phyloP scores from a whole-genome alignment of 2,888 invertebrate genomes.

The Oscheius sp. region DNA sequence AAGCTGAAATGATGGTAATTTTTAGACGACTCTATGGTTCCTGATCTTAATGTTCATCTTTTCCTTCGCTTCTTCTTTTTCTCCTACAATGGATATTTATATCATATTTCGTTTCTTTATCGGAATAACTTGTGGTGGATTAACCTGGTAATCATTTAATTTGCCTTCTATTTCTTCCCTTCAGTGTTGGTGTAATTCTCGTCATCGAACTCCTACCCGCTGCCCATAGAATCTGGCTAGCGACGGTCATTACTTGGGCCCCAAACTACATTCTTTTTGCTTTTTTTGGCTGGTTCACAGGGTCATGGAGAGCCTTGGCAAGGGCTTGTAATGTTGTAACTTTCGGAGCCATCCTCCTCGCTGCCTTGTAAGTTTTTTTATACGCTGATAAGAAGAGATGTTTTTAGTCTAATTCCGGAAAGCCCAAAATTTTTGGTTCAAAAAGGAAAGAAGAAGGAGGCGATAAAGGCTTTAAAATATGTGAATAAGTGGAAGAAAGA shows the following conservation, averaged over 20 bases:
- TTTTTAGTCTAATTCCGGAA: conserved; percentile 49
- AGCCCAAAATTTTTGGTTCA: conserved; percentile 54
- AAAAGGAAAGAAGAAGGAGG: conserved; percentile 38
- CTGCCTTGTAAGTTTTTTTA: conserved; percentile 42
- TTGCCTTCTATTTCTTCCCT: neutral
- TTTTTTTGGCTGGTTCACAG: conserved; percentile 43
- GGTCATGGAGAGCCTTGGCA: conserved; percentile 45
- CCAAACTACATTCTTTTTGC: conserved; percentile 57
- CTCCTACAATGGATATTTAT: conserved; percentile 43
- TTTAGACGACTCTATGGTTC: conserved; percentile 42
- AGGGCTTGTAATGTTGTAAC: conserved; percentile 45
- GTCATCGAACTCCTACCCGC: conserved; percentile 53
- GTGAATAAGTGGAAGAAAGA: conserved; percentile 39
- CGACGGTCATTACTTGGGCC: conserved; percentile 56
- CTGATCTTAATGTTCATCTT: conserved; percentile 44
- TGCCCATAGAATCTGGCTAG: conserved; percentile 51
- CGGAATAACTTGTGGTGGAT: conserved; percentile 48
- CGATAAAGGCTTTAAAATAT: conserved; percentile 41
- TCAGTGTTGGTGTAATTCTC: conserved; percentile 46
- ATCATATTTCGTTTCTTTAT: conserved; percentile 52
- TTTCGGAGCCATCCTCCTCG: conserved; percentile 38
- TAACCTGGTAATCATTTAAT: conserved; percentile 39
- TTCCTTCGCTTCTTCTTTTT: conserved; percentile 43
- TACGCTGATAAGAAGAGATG: neutral
- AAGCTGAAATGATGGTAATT: too few species aligned